phyloP scores from a whole-genome alignment of 2,113 vertebrate genomes.

The Gymnocephalus cernua region DNA sequence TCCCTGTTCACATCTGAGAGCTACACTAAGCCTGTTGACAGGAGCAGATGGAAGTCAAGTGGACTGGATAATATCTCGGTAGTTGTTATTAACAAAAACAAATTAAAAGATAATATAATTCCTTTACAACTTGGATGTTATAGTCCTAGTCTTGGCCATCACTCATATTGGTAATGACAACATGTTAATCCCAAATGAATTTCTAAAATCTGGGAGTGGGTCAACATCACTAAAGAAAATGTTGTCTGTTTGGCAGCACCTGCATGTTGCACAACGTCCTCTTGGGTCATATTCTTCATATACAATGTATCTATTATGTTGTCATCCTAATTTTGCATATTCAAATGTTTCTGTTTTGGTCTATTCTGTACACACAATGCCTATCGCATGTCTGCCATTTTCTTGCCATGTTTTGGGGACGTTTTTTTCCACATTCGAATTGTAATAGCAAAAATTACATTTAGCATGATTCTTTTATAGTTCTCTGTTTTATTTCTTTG shows the following conservation, averaged over 20 bases:
- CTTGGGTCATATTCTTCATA: not conserved
- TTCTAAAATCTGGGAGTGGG: not conserved
- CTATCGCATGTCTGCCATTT: not conserved
- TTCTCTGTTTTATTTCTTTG: no score
- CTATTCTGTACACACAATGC: not conserved
- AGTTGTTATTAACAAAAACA: not conserved
- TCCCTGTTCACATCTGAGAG: not conserved
- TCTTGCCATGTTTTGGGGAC: not conserved
- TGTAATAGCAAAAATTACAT: no score
- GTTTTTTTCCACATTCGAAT: no score
- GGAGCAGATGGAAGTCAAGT: conserved; percentile 5
- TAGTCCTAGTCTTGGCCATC: not conserved
- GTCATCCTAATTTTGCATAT: not conserved
- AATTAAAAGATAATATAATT: not conserved
- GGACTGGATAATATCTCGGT: not conserved
- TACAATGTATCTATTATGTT: not conserved
- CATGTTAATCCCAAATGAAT: not conserved
- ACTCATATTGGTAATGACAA: not conserved
- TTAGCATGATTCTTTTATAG: no score
- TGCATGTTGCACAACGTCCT: not conserved
- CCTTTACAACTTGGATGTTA: not conserved
- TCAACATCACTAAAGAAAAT: not conserved
- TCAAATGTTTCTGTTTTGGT: not conserved
- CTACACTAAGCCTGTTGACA: not conserved
- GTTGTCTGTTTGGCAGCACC: not conserved